Base-by-base conservation (phyloP, 2,113 vertebrate species). In the Amia ocellicauda region DNA sequence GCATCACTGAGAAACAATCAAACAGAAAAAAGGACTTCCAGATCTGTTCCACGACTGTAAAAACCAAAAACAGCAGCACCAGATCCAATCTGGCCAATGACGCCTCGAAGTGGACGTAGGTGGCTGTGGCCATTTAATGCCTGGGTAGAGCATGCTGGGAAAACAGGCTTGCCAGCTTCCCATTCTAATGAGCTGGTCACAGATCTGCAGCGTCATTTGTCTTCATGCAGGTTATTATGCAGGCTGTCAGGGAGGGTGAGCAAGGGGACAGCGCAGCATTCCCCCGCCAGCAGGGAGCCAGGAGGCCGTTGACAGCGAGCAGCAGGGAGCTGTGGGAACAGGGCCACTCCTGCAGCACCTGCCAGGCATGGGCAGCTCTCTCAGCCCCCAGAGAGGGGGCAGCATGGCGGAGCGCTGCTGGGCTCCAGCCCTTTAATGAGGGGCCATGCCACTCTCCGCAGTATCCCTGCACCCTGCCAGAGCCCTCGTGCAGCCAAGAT, bases 281-380 rank as follows among this genome's bases (percentile, higher is more conserved):
- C 75, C 75, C 74, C 59, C 71, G 78, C 62, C 74, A 69, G 82
- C 72, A 55, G 83, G 83, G 78, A 78, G 78, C 71, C 70, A 68
- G 50, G 77, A 79, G 60, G 66, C 76, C 69, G 80, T 76, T 80
- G 83, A 72, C 78, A 81, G 72, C 70, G 70, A 81, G 67, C 85
- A 82, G 83, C 85, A 40, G 83, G 81, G 71, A 77, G 69, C 74
- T 69, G 69, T 86, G 85, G 83, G 85, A 89, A 87, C 78, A 3
- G 7, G 74, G 60, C 78, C 36, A 22, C 22, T 2, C 19, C 27
- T 7, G 19, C 31, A 60, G 49, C 20, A 49, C 16, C 20, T 54
- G 41, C 28, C 55, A 59, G 55, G 36, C 23, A 10, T 7, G 23
- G 45, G 31, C 31, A 11, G 31, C 31, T 11, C 11, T 5, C 31